These are phyloP conservation scores for Drosophila suzukii DNA, from an alignment of 1,140 invertebrate genomes.

Conservation along the genomic window DNA sequence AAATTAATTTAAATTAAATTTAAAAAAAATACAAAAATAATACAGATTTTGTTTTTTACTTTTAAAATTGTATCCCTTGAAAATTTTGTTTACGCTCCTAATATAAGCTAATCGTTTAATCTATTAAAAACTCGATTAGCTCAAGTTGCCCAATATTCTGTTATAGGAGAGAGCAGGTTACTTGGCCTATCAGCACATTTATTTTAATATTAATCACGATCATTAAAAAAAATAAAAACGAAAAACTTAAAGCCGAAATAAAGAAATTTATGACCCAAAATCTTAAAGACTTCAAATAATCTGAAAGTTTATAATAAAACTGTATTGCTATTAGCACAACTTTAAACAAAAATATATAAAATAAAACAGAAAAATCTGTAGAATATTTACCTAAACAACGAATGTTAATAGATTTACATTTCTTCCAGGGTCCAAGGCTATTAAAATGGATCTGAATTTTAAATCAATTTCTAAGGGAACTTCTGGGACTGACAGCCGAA, in stretches of 20 bases:
- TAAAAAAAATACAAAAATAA: too few relatives aligned
- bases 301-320: too few relatives aligned
- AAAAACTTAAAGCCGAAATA: neutral
- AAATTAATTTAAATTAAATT: too few relatives aligned
- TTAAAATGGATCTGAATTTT: neutral
- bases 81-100: too few relatives aligned
- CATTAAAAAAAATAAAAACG: neutral
- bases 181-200: neutral
- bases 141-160: neutral
- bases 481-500: slow-evolving; percentile 20
- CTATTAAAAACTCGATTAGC: neutral
- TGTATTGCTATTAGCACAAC: too few relatives aligned
- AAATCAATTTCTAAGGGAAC: slow-evolving; percentile 32
- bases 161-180: neutral
- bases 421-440: neutral
- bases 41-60: too few relatives aligned
- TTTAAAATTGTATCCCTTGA: too few relatives aligned
- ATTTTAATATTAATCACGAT: too few relatives aligned
- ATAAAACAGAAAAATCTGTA: neutral
- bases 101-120: neutral
- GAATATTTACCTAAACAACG: neutral
- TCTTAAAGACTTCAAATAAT: neutral
- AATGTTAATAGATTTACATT: neutral
- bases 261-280: neutral
- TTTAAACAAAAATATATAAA: too few relatives aligned